phyloP scores from a whole-genome alignment of 1,140 invertebrate genomes.

The Cotesia vestalis region DNA sequence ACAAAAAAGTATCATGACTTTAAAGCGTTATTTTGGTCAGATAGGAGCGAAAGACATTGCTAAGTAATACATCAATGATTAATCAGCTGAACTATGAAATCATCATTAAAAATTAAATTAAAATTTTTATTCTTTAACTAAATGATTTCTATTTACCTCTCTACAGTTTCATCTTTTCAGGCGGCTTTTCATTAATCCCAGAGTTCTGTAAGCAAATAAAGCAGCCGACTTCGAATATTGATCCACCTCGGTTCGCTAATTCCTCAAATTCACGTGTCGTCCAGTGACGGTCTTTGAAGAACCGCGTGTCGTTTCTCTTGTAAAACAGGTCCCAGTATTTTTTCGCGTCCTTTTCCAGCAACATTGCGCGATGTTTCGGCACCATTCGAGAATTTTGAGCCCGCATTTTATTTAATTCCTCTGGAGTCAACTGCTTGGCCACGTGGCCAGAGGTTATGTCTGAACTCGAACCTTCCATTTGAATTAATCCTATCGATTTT shows the following conservation, averaged over 20 bases:
- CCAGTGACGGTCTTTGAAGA: slow-evolving; percentile 98
- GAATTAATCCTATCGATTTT: too few relatives aligned
- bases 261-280: slow-evolving; percentile 94
- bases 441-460: slow-evolving; percentile 56
- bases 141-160: too few relatives aligned
- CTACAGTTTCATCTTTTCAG: too few relatives aligned
- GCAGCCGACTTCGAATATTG: slow-evolving; percentile 91
- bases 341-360: slow-evolving; percentile 86
- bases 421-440: slow-evolving; percentile 67
- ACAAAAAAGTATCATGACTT: background rate
- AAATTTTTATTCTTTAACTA: too few relatives aligned
- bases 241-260: slow-evolving; percentile 66
- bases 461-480: too few relatives aligned
- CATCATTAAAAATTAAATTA: slow-evolving; percentile 47
- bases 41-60: slow-evolving; percentile 58
- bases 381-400: slow-evolving; percentile 78
- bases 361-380: slow-evolving; percentile 78
- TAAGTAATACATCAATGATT: slow-evolving; percentile 44
- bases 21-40: slow-evolving; percentile 39
- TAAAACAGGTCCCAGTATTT: slow-evolving; percentile 99
- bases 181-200: too few relatives aligned
- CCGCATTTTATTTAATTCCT: slow-evolving; percentile 71
- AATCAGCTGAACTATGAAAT: slow-evolving; percentile 62
- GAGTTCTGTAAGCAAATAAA: too few relatives aligned
- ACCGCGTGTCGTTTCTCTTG: slow-evolving; percentile 88